Percentiles rank a stretch among this genome's conserved stretches.
Conservation (phyloP, 1,140 invertebrate species). For the Hermatobates lingyangjiaoensis region DNA sequence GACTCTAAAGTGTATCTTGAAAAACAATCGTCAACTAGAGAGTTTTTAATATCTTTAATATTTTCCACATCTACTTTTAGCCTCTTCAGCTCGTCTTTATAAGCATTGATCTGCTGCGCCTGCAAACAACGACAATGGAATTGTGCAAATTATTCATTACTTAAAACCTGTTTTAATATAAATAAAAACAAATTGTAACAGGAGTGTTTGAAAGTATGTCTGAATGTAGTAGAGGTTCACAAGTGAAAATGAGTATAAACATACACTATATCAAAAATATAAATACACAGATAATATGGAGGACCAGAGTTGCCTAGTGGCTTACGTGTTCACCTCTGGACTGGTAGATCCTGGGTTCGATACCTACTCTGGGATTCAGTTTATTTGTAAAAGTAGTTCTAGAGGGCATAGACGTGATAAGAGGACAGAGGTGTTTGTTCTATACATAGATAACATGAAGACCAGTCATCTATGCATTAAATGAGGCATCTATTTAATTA, state of each 20-base stretch:
- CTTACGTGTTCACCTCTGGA: no score
- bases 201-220: background rate
- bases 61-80: background rate
- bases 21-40: background rate
- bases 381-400: no score
- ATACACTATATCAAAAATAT: background rate
- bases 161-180: background rate
- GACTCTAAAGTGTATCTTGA: background rate
- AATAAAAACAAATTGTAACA: background rate
- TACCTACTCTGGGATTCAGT: no score
- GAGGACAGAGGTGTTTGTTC: no score
- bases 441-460: no score
- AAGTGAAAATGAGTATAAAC: background rate
- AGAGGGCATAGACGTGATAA: no score
- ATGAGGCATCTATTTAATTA: no score
- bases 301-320: no score
- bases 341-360: no score
- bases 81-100: conserved; percentile 5
- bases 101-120: background rate
- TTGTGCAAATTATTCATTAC: background rate
- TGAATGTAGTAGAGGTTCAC: background rate
- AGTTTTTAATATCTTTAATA: background rate
- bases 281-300: no score
- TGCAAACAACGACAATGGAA: background rate
- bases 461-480: no score